Evolutionary conservation across 2,888 invertebrate species (phyloP), one percentile per base, ranked within the genome.

Genomic region (Entomobrya proxima): DNA sequence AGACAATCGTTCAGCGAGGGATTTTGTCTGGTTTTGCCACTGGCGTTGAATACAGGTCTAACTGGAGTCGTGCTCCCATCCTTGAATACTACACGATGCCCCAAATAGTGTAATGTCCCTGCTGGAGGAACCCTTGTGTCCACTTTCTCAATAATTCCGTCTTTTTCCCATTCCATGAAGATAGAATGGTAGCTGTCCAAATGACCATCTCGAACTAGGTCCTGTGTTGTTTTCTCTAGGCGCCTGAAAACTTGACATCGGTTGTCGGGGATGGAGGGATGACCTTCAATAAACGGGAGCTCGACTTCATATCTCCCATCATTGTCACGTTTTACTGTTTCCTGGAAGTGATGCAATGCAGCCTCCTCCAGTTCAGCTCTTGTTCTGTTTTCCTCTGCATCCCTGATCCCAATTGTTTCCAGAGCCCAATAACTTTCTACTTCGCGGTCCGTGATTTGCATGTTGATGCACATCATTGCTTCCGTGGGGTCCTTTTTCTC

Each of bases 261-360:
- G 24, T 69, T 69, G 40, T 37, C 40, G 13, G 69, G 69, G 6
- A 69, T 6, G n/a, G 69, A 4, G 4, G 69, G 69, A 69, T 37
- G 69, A 37, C 69, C 35, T 5, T 69, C 40, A 11, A 37, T 37
- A 13, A 9, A 69, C 13, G 69, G 69, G 13, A 69, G 18, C 35
- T 15, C 5, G 11, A 69, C 69, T 32, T 21, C 37, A 18, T 37
- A 69, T 37, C 69, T 32, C 6, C 40, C 37, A 18, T 37, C 37
- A 11, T 9, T 11, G n/a, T 21, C 11, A 11, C 30, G 24, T 0
- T 9, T 61, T 5, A 91, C 90, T 0, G 91, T 91, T 35, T 90
- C 37, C 1, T 44, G 9, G 32, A 83, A 87, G 35, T 87, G 69
- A 0, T 83, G 18, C 37, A 40, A 11, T 15, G 83, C 83, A 15